Base-by-base conservation (phyloP, 2,797 vertebrate species). In the Trachops cirrhosus region DNA sequence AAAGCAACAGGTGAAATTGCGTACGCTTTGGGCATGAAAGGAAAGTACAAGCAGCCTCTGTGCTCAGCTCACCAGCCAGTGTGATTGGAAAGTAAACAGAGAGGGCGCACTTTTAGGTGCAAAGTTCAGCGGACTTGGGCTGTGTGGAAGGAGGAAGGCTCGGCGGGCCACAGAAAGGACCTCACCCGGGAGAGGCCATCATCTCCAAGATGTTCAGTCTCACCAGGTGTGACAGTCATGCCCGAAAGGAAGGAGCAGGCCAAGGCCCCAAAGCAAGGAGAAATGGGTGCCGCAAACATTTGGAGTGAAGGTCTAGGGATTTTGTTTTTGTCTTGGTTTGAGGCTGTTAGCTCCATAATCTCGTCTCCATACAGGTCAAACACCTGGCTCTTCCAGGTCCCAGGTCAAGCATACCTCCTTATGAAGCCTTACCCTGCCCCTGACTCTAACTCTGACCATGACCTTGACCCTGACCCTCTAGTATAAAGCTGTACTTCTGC, bases 201-300 rank as follows among this genome's bases (percentile, higher is more conserved):
- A 29, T n/a, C 21, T 48, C 22, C 18, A 39, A n/a, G 62, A n/a
- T 12, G 24, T 14, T 48, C 68, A 6, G 16, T 34, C 39, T 10
- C 12, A 37, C 21, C 78, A 5, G 22, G 19, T 48, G 29, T 34
- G 46, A 80, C 11, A 4, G 2, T 1, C 50, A 59, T 15, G 19
- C 15, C 6, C 5, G 2, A 2, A 2, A 9, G 2, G 26, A 50
- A 52, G 10, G 14, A 86, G 32, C 89, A 39, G 0, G 0, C 5
- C 10, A n/a, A 9, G 91, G 39, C 32, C 41, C 18, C 32, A 7
- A 16, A 46, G 26, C 5, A 48, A 75, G 44, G 15, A 37, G 11
- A 95, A 71, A 48, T 4, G 8, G 5, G 29, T n/a, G 1, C 3
- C 0, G 19, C 22, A 9, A 85, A 87, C 32, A 50, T 29, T 50